Evolutionary conservation across 2,113 vertebrate species (phyloP), one percentile per base, ranked within the genome.

Genomic region (Tenebrosternarchus preto): DNA sequence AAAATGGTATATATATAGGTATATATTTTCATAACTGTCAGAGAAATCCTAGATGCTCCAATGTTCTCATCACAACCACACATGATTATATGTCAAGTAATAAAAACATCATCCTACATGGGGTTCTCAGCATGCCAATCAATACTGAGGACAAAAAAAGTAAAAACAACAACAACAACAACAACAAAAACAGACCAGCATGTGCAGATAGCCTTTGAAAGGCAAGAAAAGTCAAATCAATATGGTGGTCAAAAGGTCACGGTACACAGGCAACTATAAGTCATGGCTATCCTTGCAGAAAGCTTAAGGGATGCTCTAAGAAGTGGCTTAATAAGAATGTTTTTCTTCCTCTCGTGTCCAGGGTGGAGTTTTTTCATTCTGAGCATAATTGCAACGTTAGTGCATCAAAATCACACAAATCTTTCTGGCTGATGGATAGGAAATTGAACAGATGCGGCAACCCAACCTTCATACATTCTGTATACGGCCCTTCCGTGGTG

Each of bases 381-480:
- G 87, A 89, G 89, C 86, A 90, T 91, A 89, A 92, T 93, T 91
- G 90, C 86, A 79, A 87, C 55, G 55, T 88, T 89, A 88, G 88
- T 89, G 85, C 89, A 92, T 90, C 61, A 87, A 92, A 91, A 90
- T 85, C 86, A 89, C 80, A 87, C 91, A 92, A n/a, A 93, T 94
- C 88, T 92, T 84, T 90, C 80, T 71, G 76, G 80, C 83, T 92
- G 91, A 92, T 92, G 88, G 89, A 89, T 84, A 86, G 90, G 89
- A 92, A 92, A 94, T 93, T 93, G 93, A 92, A 92, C 91, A 92
- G 91, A 93, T 90, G 90, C 91, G 88, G 83, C 90, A 86, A 83
- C 83, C 88, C 86, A 85, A 88, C 85, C 85, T 86, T 93, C 91
- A 92, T 93, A 87, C 90, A 92, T 92, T 93, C 92, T 92, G 88